phyloP scores from a whole-genome alignment of 2,797 vertebrate genomes.

The Mionectes olivaceus region DNA sequence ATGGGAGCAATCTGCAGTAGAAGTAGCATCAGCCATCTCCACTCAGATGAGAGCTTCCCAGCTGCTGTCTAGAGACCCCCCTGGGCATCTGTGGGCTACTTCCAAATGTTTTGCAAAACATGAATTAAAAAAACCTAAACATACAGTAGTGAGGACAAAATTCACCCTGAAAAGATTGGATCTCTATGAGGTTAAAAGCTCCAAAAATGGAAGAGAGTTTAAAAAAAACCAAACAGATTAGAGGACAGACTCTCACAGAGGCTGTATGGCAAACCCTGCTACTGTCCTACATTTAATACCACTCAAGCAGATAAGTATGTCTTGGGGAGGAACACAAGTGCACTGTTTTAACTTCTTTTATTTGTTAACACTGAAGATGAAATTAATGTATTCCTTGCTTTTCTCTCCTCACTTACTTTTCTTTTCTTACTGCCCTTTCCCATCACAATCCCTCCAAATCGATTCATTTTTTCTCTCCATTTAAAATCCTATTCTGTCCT shows the following conservation, averaged over 20 bases:
- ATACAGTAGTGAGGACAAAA: not conserved
- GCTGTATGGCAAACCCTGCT: not conserved
- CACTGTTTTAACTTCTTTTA: not conserved
- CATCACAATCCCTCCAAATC: not conserved
- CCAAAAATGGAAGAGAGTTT: not conserved
- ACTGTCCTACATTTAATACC: not conserved
- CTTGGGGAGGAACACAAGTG: not conserved
- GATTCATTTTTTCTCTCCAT: not conserved
- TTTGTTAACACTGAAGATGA: not conserved
- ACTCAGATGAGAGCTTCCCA: not conserved
- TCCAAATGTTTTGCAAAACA: not conserved
- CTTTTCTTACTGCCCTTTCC: not conserved
- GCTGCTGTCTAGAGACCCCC: not conserved
- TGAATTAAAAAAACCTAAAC: rapidly evolving
- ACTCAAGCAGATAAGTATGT: not conserved
- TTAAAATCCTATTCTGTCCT: not conserved
- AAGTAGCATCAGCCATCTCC: not conserved
- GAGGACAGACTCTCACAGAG: not conserved
- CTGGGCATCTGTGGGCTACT: not conserved
- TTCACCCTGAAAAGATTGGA: not conserved
- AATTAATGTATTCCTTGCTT: not conserved
- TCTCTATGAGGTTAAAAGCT: not conserved
- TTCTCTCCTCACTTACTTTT: not conserved
- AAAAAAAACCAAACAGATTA: not conserved
- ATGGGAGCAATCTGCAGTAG: not conserved